Evolutionary conservation across 1,140 invertebrate genomes (phyloP), one percentile per base, ranked within the genome.

Genomic region (Kradibia gibbosae): DNA sequence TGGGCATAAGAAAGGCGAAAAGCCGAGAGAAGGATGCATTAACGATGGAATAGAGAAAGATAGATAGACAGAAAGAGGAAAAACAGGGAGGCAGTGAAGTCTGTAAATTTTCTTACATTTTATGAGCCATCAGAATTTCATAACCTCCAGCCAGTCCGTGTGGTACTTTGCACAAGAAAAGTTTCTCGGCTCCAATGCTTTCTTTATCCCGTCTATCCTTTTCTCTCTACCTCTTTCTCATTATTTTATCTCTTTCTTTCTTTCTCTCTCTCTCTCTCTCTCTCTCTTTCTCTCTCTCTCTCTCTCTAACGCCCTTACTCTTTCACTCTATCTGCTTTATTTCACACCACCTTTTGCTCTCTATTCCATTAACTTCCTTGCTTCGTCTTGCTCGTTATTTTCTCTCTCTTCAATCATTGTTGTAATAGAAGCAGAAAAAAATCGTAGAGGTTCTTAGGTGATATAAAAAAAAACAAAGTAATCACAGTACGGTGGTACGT

Each of bases 41-140:
- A 67, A 79, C 75, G 55, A 81, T 34, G 74, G 75, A 53, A 78
- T 72, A 82, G 71, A 82, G 79, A 72, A 72, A 80, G 83, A 77
- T 82, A 84, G 76, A 55, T 62, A 65, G 70, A 73, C n/a, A 11
- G 39, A 80, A 53, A 53, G 80, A 74, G 78, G 76, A 82, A 78
- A 77, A 65, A 81, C 81, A 84, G 77, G 72, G 84, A 85, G 80
- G 77, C 83, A 87, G 85, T 84, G 84, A 88, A 90, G 90, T 90
- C 91, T 91, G 91, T 91, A 91, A 91, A 91, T 91, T 91, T 91
- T 91, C 91, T 91, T 91, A 91, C 90, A 91, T 91, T 91, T 91
- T 91, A 91, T 91, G 91, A 91, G 89, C 90, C 90, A 91, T 91
- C 91, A 91, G 90, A 91, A 91, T 91, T 91, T 91, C 91, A 91